Base-by-base conservation (phyloP, 2,113 vertebrate genomes). In the Ictidomys tridecemlineatus region DNA sequence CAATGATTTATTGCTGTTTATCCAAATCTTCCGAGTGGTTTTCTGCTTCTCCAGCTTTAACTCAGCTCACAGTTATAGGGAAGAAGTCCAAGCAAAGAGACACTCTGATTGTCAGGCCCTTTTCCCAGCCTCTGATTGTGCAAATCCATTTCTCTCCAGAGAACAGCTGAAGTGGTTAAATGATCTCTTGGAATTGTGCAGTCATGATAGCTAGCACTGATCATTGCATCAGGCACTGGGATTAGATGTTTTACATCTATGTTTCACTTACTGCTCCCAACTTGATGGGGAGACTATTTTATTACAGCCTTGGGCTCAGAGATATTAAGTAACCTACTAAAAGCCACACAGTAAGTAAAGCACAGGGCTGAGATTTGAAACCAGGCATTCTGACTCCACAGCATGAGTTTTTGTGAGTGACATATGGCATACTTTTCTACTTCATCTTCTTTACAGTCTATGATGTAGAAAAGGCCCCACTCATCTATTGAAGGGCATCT, bases 1-100 rank as follows among this genome's bases (percentile, higher is more conserved):
- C 24, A 58, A 72, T 34, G 28, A 95, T 61, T 92, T 78, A 61
- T 61, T 94, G 93, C 17, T 92, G 87, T 79, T 97, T 92, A 89
- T 73, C 39, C 28, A 37, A 89, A 97, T 42, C 8, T 45, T 96
- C 53, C 91, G 94, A 53, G 78, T 88, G 88, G 72, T 53, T 91
- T 93, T 30, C 78, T 89, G 30, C 34, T 70, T 22, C 37, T 26
- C 16, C 10, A 73, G 45, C 69, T 88, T 96, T 86, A 94, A 87
- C 42, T 88, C 56, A 93, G 51, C 61, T 96, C 56, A 58, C 45
- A 83, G 34, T 70, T 85, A 85, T 3, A 84, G 58, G 34, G 56
- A 78, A 88, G 67, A 92, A 39, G 56, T 10, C 45, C 69, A 28
- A 39, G 37, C 65, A 67, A 24, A 86, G 74, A 89, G 13, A 24